Evolutionary conservation across 1,140 invertebrate species (phyloP), one percentile per base, ranked within the genome.

Genomic region (Drosophila insularis): DNA sequence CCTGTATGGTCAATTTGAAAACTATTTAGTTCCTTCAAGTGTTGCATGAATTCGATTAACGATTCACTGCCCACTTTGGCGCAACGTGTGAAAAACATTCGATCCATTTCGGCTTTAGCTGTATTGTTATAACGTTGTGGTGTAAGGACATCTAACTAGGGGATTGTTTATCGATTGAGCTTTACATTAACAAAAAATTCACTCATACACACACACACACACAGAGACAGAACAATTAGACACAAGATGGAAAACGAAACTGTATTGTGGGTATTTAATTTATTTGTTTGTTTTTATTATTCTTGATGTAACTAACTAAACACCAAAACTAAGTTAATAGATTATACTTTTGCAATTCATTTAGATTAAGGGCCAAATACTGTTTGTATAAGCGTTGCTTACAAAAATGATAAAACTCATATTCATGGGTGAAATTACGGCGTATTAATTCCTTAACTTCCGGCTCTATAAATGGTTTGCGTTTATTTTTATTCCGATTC

Each of bases 401-500:
- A 87, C 97, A 97, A 90, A 98, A 98, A 80, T 98, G 94, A 91
- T 98, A 98, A 85, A 98, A 97, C 87, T 98, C 97, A 17, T 97
- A 97, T 92, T 98, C 97, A 58, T 96, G 92, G 0, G 97, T 97
- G 89, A 98, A 97, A 91, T 98, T 98, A 55, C 93, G 94, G 63
- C 96, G 93, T 1, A 98, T 96, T 23, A 97, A 94, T 4, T 97
- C 95, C 91, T 97, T 97, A 2, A 98, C 95, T 81, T 96, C 95
- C 71, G 97, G 95, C 23, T 96, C 95, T 0, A 97, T 90, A 95
- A 93, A 93, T 0, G 90, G 90, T 32, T 91, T 91, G 1, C 90
- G 77, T 21, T 87, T 89, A 64, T 91, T 91, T 54, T 91, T 91
- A 70, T 91, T 91, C 23, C 90, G 90, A 68, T 91, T 91, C 31